A percentile compares a stretch with the other conserved stretches of the same genome.
Conservation (phyloP, 2,113 vertebrate genomes). For the Phylloscopus trochilus region DNA sequence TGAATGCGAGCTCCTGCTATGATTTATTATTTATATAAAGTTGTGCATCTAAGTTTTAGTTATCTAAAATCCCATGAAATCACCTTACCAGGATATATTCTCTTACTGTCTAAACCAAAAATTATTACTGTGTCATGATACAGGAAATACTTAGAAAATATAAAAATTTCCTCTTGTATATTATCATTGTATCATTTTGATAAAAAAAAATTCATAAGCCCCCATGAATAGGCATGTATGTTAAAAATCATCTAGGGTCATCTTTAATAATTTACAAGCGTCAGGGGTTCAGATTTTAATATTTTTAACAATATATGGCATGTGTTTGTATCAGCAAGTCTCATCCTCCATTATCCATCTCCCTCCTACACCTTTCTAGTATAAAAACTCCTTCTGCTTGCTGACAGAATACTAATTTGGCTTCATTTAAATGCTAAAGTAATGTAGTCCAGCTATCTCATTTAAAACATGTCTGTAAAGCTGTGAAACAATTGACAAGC, state of each 20-base stretch:
- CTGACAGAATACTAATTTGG: slow-evolving; percentile 61
- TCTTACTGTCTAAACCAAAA: neutral
- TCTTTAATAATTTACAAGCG: neutral
- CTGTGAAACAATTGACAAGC: slow-evolving; percentile 21
- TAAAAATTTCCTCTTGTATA: neutral
- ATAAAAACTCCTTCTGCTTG: slow-evolving; percentile 43
- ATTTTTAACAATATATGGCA: slow-evolving; percentile 44
- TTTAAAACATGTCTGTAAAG: slow-evolving; percentile 44
- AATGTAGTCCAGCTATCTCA: slow-evolving; percentile 16
- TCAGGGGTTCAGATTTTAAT: neutral
- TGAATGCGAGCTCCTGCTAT: neutral
- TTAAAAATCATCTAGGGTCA: neutral
- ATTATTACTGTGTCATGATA: neutral
- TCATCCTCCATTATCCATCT: slow-evolving; percentile 52
- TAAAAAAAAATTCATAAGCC: neutral
- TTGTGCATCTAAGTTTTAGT: neutral
- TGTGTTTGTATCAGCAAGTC: slow-evolving; percentile 54
- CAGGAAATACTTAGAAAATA: neutral
- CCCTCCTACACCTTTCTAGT: slow-evolving; percentile 50
- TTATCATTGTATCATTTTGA: neutral
- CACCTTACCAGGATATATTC: neutral
- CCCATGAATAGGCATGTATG: neutral
- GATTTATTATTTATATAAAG: neutral
- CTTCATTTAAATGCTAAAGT: slow-evolving; percentile 61
- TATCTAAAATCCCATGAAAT: neutral